Percentiles rank a stretch among this genome's conserved stretches.
Conservation (phyloP, 2,113 vertebrate genomes). For the Phaethon lepturus region DNA sequence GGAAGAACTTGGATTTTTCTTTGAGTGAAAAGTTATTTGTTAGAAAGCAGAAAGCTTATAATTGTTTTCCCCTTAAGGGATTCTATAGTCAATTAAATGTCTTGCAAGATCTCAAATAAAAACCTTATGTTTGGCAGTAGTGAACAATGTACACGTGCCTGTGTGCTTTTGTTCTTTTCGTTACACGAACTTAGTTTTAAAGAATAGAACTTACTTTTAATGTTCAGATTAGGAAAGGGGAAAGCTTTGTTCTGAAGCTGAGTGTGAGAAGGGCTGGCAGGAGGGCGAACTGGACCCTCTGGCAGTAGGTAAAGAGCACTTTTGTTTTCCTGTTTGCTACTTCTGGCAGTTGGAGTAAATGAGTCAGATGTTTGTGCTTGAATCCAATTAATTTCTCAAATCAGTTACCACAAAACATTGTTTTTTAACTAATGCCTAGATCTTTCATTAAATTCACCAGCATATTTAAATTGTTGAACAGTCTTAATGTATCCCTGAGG, state of each 20-base stretch:
- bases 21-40: not conserved
- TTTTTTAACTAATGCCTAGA: not conserved
- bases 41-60: constrained; percentile 43
- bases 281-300: not conserved
- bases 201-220: not conserved
- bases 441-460: constrained; percentile 9
- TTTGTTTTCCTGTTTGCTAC: not conserved
- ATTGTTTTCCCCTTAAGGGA: not conserved
- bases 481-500: constrained; percentile 7
- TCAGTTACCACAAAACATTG: not conserved
- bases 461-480: not conserved
- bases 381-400: constrained; percentile 31
- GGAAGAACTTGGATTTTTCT: not conserved
- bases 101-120: not conserved
- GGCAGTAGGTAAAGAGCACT: not conserved
- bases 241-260: not conserved
- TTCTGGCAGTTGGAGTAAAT: constrained; percentile 29
- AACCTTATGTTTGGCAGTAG: not conserved
- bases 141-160: not conserved
- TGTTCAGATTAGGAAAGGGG: not conserved
- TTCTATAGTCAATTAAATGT: not conserved
- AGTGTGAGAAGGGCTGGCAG: not conserved
- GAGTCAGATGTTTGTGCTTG: constrained; percentile 1
- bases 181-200: not conserved
- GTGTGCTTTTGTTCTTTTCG: not conserved